Conservation (phyloP, 2,797 vertebrate genomes). For the Myiothlypis chrysogaster region DNA sequence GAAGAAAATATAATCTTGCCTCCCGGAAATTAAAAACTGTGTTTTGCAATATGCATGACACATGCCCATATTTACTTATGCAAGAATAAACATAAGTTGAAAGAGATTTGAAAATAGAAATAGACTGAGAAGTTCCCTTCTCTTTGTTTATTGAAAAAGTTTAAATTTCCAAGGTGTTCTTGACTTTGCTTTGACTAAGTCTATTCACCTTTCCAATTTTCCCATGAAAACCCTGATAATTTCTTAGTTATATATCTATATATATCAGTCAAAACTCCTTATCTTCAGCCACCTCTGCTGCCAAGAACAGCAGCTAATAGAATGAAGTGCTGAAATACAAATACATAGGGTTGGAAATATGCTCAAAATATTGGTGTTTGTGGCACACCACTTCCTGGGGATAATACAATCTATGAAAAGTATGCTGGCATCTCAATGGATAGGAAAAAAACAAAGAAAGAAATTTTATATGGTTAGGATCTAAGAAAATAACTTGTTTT, state of each 20-base stretch:
- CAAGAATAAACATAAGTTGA: background rate
- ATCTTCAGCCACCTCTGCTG: background rate
- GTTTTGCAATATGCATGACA: background rate
- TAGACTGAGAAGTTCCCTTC: background rate
- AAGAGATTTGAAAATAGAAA: background rate
- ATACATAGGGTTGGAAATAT: background rate
- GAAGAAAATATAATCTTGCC: background rate
- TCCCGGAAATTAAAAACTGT: background rate
- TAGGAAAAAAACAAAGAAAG: background rate
- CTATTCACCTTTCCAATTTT: background rate
- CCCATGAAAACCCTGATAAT: background rate
- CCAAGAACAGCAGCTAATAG: background rate
- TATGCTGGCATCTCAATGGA: background rate
- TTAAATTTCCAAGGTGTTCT: background rate
- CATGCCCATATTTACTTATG: background rate
- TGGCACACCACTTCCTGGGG: background rate
- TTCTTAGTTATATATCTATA: background rate
- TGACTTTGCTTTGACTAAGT: background rate
- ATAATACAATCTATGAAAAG: background rate
- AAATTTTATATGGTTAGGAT: background rate
- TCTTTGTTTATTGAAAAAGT: background rate
- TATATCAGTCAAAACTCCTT: background rate
- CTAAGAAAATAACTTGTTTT: background rate
- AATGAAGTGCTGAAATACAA: background rate
- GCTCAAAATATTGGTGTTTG: background rate